Evolutionary conservation across 2,888 invertebrate species (phyloP).

Genomic region (Labia minor): DNA sequence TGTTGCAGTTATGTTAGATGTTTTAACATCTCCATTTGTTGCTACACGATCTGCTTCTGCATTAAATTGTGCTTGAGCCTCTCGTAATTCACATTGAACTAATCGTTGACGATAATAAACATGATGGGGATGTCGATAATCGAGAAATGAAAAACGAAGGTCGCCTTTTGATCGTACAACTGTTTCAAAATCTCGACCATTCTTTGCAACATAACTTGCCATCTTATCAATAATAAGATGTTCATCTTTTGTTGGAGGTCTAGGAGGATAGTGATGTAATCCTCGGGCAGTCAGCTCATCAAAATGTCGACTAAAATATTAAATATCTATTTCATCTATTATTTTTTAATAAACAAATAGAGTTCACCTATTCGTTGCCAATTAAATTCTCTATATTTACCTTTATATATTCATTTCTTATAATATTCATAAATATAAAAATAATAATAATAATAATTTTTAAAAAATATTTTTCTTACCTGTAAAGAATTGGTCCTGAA

Average conservation of each 20-base stretch:
- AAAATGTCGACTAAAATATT: background rate
- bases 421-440: too few species aligned
- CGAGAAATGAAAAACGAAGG: constrained; percentile 76
- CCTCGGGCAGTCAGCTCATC: background rate
- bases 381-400: too few species aligned
- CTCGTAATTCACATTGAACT: constrained; percentile 37
- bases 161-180: constrained; percentile 73
- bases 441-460: too few species aligned
- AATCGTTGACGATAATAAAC: constrained; percentile 68
- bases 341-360: too few species aligned
- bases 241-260: constrained; percentile 63
- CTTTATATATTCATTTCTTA: too few species aligned
- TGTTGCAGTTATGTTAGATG: background rate
- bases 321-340: too few species aligned
- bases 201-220: constrained; percentile 91
- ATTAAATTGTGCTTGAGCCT: constrained; percentile 21
- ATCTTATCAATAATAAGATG: constrained; percentile 89
- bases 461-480: background rate
- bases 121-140: constrained; percentile 63
- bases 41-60: constrained; percentile 22
- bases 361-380: too few species aligned
- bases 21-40: constrained; percentile 20
- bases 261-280: too few species aligned
- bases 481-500: constrained; percentile 23
- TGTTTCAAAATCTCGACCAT: constrained; percentile 86